Conservation (phyloP, 35 echinoderm and acorn worm species). For the Ophiothrix spiculata region DNA sequence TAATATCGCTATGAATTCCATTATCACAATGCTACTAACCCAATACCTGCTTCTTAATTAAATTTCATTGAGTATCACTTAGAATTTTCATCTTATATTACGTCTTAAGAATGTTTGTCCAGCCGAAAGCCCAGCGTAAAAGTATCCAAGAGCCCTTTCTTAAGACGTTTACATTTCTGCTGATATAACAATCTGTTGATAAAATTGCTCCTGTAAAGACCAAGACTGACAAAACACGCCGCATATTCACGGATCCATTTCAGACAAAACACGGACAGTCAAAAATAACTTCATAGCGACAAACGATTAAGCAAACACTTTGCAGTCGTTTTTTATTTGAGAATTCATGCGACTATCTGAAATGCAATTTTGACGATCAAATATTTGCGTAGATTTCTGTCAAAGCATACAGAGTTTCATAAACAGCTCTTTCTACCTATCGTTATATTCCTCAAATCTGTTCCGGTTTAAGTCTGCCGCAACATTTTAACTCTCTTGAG, state of each 20-base stretch:
- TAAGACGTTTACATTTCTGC: neutral
- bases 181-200: neutral
- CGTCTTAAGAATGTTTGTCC: neutral
- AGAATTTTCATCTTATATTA: neutral
- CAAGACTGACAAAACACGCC: neutral
- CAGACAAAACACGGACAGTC: neutral
- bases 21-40: too few species aligned
- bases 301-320: neutral
- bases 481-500: neutral
- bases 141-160: neutral
- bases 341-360: neutral
- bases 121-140: neutral
- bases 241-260: neutral
- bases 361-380: neutral
- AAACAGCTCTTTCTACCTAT: neutral
- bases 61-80: neutral
- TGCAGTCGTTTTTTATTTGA: neutral
- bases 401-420: neutral
- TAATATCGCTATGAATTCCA: too few species aligned
- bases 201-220: neutral
- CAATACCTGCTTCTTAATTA: neutral
- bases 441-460: neutral
- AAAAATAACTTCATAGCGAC: neutral
- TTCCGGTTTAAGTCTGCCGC: neutral
- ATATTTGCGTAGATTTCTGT: neutral